A percentile compares a stretch with the other conserved stretches of the same genome.
phyloP scores from a whole-genome alignment of 2,113 vertebrate species.

The Nicator chloris region DNA sequence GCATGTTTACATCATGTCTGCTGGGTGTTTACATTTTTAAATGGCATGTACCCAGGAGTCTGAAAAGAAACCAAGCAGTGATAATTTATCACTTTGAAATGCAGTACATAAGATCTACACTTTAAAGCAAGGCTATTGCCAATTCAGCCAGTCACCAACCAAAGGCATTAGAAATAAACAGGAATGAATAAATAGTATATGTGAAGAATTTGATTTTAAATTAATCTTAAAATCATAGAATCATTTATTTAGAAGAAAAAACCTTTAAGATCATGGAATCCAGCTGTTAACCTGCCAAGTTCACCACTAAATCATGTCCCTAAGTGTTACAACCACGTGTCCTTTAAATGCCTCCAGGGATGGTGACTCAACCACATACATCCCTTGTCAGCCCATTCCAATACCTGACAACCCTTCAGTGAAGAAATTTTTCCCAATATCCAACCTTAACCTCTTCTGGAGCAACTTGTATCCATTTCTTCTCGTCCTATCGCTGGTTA shows the following conservation, averaged over 20 bases:
- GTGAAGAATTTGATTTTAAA: background rate
- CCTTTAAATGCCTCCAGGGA: background rate
- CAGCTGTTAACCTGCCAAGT: background rate
- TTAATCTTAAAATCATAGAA: background rate
- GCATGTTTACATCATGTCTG: background rate
- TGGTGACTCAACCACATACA: background rate
- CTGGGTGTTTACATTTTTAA: conserved; percentile 17
- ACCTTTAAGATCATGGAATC: background rate
- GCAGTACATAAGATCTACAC: background rate
- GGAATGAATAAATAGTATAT: background rate
- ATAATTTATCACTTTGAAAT: background rate
- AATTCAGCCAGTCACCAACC: background rate
- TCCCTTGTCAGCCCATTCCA: background rate
- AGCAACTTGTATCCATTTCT: background rate
- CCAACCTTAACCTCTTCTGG: background rate
- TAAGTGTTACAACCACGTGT: background rate
- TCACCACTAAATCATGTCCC: background rate
- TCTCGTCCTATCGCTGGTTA: background rate
- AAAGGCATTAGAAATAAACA: background rate
- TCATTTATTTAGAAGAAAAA: background rate
- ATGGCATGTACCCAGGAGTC: background rate
- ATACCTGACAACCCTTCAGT: no score
- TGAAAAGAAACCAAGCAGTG: conserved; percentile 5
- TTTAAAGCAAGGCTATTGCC: background rate
- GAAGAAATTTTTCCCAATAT: background rate